Evolutionary conservation across 2,797 vertebrate species (phyloP).

Genomic region (Gallinago solitaria): DNA sequence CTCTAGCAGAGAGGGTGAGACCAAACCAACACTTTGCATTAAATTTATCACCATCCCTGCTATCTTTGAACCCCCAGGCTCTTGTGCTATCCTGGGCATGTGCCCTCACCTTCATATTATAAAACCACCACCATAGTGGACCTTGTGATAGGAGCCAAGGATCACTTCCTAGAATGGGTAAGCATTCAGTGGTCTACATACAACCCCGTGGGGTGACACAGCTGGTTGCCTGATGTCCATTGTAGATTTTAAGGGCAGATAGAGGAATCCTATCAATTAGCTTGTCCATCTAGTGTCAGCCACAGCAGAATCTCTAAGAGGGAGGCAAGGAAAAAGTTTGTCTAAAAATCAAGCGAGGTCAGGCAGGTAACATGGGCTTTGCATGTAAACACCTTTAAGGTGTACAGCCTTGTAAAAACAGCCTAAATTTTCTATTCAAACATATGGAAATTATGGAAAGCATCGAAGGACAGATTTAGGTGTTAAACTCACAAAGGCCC

Average conservation of each 20-base stretch:
- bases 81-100: neutral
- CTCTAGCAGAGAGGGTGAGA: neutral
- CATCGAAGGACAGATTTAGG: neutral
- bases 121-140: neutral
- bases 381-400: neutral
- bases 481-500: neutral
- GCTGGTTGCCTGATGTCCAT: neutral
- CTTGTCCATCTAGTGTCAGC: neutral
- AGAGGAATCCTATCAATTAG: neutral
- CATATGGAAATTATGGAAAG: neutral
- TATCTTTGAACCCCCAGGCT: neutral
- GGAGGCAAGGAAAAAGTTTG: neutral
- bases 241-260: neutral
- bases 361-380: neutral
- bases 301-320: neutral
- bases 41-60: neutral
- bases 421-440: neutral
- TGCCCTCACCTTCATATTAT: neutral
- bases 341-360: neutral
- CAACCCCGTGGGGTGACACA: fast-evolving
- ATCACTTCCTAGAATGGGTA: neutral
- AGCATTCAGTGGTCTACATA: neutral
- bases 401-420: neutral
- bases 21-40: neutral
- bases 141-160: neutral